Evolutionary conservation across 2,113 vertebrate genomes (phyloP), one percentile per base, ranked within the genome.

Genomic region (Heliornis fulica): DNA sequence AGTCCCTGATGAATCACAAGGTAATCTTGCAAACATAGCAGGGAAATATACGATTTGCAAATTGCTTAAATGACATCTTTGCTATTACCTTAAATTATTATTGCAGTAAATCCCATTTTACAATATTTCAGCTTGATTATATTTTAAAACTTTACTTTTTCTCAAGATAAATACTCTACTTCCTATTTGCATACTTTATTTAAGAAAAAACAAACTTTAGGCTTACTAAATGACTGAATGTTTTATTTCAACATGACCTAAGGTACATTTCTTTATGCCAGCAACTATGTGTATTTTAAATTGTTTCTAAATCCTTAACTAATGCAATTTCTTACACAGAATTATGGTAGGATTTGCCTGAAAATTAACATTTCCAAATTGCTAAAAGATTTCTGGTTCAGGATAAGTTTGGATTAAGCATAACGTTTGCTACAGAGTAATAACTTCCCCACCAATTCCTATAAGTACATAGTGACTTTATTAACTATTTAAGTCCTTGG

Each of bases 51-150:
- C 0, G 14, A 96, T 97, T 98, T 97, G 96, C 90, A 98, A 98
- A 98, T 97, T 97, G 94, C 96, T 98, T 97, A 98, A 98, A 97
- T 97, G 97, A 98, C 97, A 97, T 96, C 66, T 93, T 94, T 95
- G 97, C 97, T 97, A 98, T 98, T 98, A 97, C 69, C 85, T 91
- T 97, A 97, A 98, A 98, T 98, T 98, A 98, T 97, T 95, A 87
- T 95, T 97, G 95, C 90, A 87, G 83, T 97, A 97, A 95, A 97
- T 97, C 76, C 94, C 94, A 90, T 95, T 97, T 97, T 93, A 94
- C 91, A 97, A 89, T 98, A 97, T 98, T 98, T 97, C 96, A 97
- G 41, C 82, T 96, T 98, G 94, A 97, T 98, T 97, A 89, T 97
- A 94, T 96, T 96, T 98, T 97, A 97, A 98, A 98, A 98, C 69